These are phyloP conservation scores for Epinephelus moara DNA, from an alignment of 2,113 vertebrate species.

Conservation along the genomic window DNA sequence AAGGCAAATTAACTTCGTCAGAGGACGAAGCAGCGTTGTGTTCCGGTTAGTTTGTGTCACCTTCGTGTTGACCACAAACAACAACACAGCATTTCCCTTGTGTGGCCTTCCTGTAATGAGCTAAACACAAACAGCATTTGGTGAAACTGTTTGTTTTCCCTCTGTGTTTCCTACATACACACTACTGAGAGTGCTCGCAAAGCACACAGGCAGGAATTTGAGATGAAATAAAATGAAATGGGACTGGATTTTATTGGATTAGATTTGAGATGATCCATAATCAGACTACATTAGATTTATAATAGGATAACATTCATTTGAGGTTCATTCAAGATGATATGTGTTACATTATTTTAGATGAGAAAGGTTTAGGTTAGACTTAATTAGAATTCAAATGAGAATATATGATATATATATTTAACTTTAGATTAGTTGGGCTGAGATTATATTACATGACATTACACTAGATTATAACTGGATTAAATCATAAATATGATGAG, in stretches of 20 bases:
- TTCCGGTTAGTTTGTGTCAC: slow-evolving; percentile 7
- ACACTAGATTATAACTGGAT: neutral
- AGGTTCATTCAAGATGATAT: neutral
- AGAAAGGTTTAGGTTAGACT: no score
- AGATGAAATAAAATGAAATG: neutral
- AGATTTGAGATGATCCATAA: neutral
- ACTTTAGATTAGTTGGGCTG: no score
- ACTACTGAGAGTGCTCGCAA: neutral
- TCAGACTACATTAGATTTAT: no score
- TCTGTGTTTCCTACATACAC: neutral
- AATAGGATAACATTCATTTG: neutral
- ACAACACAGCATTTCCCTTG: slow-evolving; percentile 41
- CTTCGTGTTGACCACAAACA: slow-evolving; percentile 26
- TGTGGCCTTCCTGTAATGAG: slow-evolving; percentile 3
- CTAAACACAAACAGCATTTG: neutral
- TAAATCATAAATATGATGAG: neutral
- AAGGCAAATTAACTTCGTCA: slow-evolving; percentile 39
- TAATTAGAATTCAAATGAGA: no score
- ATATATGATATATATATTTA: no score
- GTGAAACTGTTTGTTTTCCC: neutral
- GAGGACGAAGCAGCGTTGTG: slow-evolving; percentile 53
- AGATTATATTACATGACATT: no score
- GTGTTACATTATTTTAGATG: neutral
- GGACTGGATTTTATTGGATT: neutral
- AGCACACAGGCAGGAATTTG: neutral